Percentiles rank a stretch among this genome's conserved stretches.
Conservation (phyloP, 2,113 vertebrate genomes). For the Oreochromis aureus region DNA sequence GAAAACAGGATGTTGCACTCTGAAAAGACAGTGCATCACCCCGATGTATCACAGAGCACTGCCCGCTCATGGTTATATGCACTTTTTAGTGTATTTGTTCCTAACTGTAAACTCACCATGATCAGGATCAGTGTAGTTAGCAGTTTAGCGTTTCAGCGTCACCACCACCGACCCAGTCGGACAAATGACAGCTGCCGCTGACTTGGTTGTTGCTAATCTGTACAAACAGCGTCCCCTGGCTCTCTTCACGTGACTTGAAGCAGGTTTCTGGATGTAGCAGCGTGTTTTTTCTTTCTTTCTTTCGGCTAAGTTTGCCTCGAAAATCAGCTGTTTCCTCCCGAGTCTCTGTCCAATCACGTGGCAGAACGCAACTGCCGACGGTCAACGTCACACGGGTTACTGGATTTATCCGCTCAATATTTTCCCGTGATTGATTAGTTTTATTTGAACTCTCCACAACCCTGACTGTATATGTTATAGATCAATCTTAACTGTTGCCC, state of each 20-base stretch:
- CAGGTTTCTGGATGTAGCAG: not conserved
- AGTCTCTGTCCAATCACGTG: not conserved
- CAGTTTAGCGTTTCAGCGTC: not conserved
- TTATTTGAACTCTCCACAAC: not conserved
- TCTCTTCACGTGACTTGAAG: not conserved
- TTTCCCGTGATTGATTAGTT: not conserved
- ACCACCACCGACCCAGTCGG: not conserved
- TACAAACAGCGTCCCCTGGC: not conserved
- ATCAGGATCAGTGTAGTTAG: not conserved
- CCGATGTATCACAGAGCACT: not conserved
- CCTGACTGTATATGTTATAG: not conserved
- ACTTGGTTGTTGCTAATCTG: not conserved
- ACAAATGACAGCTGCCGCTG: not conserved
- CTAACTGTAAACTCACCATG: slow-evolving; percentile 6
- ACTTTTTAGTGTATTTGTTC: not conserved
- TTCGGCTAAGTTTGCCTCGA: not conserved
- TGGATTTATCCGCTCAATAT: not conserved
- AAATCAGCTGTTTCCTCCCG: not conserved
- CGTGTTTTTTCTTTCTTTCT: accelerated
- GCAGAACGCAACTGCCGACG: not conserved
- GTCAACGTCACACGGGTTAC: not conserved
- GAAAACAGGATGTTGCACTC: not conserved
- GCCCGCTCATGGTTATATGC: not conserved
- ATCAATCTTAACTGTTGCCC: not conserved
- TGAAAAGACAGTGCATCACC: not conserved